A percentile compares a stretch with the other conserved stretches of the same genome.
These are phyloP conservation scores for Micromesistius poutassou DNA, from an alignment of 2,797 vertebrate species.

Conservation along the genomic window DNA sequence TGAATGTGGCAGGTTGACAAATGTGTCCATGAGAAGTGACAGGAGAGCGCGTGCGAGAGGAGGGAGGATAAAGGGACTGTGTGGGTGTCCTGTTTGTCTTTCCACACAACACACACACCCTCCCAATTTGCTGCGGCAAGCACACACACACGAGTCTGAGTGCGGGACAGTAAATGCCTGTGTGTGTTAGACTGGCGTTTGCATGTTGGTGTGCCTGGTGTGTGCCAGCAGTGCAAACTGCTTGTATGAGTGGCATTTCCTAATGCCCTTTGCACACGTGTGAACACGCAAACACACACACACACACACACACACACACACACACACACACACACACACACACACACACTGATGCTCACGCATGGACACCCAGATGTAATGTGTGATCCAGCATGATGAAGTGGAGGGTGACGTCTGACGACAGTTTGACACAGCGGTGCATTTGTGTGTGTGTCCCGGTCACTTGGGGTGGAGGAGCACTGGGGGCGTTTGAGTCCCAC, in stretches of 20 bases:
- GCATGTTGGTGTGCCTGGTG: neutral
- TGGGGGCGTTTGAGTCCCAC: neutral
- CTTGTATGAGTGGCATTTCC: neutral
- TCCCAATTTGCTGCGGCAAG: neutral
- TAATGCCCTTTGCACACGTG: neutral
- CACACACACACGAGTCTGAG: neutral
- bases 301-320: neutral
- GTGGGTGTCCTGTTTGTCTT: neutral
- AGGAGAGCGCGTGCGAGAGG: constrained; percentile 42
- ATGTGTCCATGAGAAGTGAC: constrained; percentile 72
- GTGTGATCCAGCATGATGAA: neutral
- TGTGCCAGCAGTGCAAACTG: neutral
- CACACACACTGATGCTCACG: neutral
- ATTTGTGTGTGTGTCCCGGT: neutral
- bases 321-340: neutral
- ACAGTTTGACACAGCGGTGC: neutral
- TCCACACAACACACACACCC: neutral
- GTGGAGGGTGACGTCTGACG: neutral
- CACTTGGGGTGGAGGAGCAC: neutral
- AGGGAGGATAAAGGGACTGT: constrained; percentile 48
- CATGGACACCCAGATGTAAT: neutral
- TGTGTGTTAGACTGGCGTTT: neutral
- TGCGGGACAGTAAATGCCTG: neutral
- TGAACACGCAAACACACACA: neutral
- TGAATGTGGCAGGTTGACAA: constrained; percentile 77